phyloP scores from a whole-genome alignment of 2,888 invertebrate genomes.

The Ferrisia virgata region DNA sequence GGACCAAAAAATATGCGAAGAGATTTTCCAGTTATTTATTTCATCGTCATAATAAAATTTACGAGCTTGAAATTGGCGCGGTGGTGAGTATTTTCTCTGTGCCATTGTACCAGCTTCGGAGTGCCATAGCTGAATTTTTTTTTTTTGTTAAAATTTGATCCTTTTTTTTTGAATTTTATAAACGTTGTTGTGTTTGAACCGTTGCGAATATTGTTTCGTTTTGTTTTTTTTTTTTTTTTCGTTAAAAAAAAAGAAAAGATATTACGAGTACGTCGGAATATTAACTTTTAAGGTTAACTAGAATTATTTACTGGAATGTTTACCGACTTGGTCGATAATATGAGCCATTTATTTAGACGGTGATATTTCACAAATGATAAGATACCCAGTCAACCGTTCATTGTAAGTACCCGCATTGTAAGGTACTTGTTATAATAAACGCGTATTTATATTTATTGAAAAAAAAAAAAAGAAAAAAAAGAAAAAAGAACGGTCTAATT shows the following conservation, averaged over 20 bases:
- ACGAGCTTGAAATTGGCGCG: neutral
- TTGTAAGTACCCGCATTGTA: neutral
- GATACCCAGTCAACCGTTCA: neutral
- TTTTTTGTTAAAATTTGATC: no score
- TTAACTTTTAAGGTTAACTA: neutral
- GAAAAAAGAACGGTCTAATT: no score
- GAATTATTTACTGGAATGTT: neutral
- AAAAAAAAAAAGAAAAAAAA: no score
- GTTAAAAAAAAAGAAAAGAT: neutral
- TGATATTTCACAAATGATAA: neutral
- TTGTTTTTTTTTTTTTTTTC: neutral
- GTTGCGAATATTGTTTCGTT: no score
- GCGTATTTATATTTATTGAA: no score
- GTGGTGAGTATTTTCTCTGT: neutral
- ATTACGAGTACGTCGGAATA: neutral
- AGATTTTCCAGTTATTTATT: neutral
- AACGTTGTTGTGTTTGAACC: no score
- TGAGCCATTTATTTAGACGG: neutral
- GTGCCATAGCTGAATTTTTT: neutral
- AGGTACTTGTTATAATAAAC: neutral
- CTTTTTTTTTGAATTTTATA: no score
- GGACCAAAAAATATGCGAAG: neutral
- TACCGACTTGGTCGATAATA: neutral
- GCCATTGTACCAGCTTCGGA: neutral
- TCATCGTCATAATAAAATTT: no score